Evolutionary conservation across 2,888 invertebrate species (phyloP), one percentile per base, ranked within the genome.

Genomic region (Dyspetes luteomarginatus): DNA sequence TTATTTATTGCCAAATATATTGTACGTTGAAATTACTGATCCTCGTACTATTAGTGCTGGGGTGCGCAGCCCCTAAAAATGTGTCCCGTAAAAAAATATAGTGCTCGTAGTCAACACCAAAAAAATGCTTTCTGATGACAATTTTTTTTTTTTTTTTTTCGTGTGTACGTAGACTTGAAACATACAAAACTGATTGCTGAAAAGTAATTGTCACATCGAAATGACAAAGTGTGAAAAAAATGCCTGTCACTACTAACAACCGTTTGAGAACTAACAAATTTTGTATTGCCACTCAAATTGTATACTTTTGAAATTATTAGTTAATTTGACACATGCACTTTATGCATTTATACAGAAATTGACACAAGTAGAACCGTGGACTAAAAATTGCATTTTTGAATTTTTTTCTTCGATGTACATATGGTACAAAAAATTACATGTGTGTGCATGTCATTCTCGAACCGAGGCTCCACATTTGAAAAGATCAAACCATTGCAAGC

Each of bases 391-490:
- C 45, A 55, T n/a, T n/a, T 65, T 65, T 52, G 43, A 17, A 67
- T 4, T 48, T 48, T 52, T 50, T 12, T 62, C 17, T 45, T 50
- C 17, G 7, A 64, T n/a, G 30, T 26, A 58, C 5, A 3, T n/a
- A n/a, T 73, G 22, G 50, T 24, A 64, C 43, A 52, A 12, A 69
- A 56, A 64, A 58, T 22, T 9, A n/a, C 22, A 22, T 26, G 76
- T 77, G 68, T 81, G 76, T 72, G 81, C 81, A 77, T 73, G 81
- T 30, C 0, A 28, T 28, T 73, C n/a, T n/a, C 64, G 68, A 81
- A 77, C 76, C 50, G 81, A 81, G 64, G 80, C 76, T 77, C 19
- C 30, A 77, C 64, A 65, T 77, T 73, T 64, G 72, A 77, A 77
- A 77, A 81, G 64, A 62, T 55, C 62, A 43, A 55, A 55, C 36